These are phyloP conservation scores for Hydractinia symbiolongicarpus DNA, from an alignment of 30 jellyfish, hydroid and myxozoan species.

Conservation along the genomic window DNA sequence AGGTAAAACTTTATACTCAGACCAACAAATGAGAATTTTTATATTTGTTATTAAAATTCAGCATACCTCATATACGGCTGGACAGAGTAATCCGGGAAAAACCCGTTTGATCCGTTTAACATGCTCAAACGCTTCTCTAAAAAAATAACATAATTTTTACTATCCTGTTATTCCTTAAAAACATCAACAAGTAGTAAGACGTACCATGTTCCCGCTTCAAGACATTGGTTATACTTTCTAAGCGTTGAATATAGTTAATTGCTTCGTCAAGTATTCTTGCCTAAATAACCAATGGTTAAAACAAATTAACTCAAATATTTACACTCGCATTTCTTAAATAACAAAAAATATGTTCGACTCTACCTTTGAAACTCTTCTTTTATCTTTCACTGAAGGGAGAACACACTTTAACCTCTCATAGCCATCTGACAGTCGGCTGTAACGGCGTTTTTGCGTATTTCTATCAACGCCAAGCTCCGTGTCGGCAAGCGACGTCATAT, in stretches of 20 bases:
- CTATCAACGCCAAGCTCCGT: constrained; percentile 87
- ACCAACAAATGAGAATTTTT: too few species aligned
- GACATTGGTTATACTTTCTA: constrained; percentile 90
- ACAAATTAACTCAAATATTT: too few species aligned
- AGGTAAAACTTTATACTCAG: too few species aligned
- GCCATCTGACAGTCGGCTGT: constrained; percentile 99
- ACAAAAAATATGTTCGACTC: background rate
- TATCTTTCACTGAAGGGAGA: constrained; percentile 95
- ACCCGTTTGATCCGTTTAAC: constrained; percentile 95
- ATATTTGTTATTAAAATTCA: too few species aligned
- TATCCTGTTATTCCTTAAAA: background rate
- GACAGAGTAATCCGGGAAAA: constrained; percentile 87
- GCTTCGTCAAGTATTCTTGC: constrained; percentile 99
- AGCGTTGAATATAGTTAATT: constrained; percentile 85
- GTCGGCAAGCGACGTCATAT: constrained; percentile 80
- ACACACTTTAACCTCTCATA: constrained; percentile 93
- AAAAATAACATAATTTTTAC: background rate
- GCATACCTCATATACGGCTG: constrained; percentile 94
- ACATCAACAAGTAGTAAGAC: background rate
- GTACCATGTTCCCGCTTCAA: constrained; percentile 95
- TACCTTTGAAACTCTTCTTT: constrained; percentile 97
- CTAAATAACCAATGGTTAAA: constrained; percentile 16
- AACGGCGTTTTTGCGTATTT: constrained; percentile 86
- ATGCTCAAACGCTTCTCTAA: constrained; percentile 87
- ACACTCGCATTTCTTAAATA: background rate